phyloP scores from a whole-genome alignment of 1,140 invertebrate species.

The Dendroctonus ponderosae region DNA sequence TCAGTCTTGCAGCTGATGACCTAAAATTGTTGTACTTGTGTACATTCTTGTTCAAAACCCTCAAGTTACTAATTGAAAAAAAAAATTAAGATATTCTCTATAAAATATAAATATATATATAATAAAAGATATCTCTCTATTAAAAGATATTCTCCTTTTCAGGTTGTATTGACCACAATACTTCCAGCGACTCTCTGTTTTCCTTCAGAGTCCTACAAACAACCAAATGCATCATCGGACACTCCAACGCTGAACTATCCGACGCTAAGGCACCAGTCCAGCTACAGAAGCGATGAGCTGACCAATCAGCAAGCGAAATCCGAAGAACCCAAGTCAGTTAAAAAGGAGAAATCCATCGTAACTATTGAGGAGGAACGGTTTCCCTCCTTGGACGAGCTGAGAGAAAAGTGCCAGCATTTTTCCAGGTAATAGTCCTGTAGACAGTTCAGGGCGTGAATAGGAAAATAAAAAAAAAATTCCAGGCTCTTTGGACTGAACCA shows the following conservation, averaged over 20 bases:
- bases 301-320: slow-evolving; percentile 7
- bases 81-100: too few relatives aligned
- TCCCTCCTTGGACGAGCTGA: slow-evolving; percentile 22
- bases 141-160: slow-evolving; percentile 1
- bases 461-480: slow-evolving; percentile 2
- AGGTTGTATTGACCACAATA: neutral
- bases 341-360: slow-evolving; percentile 18
- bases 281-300: slow-evolving; percentile 1
- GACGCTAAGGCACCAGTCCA: slow-evolving; percentile 8
- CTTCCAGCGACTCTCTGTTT: neutral
- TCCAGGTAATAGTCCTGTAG: slow-evolving; percentile 20
- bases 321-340: neutral
- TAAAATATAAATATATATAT: too few relatives aligned
- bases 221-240: neutral
- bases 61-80: too few relatives aligned
- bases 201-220: neutral
- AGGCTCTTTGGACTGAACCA: slow-evolving; percentile 22
- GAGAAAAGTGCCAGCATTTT: slow-evolving; percentile 28
- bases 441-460: neutral
- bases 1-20: too few relatives aligned
- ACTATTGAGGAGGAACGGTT: slow-evolving; percentile 13
- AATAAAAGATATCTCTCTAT: neutral
- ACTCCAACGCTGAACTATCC: neutral
- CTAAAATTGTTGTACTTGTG: too few relatives aligned
- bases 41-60: too few relatives aligned